Conservation (phyloP, 2,113 vertebrate species). For the Rutilus rutilus region DNA sequence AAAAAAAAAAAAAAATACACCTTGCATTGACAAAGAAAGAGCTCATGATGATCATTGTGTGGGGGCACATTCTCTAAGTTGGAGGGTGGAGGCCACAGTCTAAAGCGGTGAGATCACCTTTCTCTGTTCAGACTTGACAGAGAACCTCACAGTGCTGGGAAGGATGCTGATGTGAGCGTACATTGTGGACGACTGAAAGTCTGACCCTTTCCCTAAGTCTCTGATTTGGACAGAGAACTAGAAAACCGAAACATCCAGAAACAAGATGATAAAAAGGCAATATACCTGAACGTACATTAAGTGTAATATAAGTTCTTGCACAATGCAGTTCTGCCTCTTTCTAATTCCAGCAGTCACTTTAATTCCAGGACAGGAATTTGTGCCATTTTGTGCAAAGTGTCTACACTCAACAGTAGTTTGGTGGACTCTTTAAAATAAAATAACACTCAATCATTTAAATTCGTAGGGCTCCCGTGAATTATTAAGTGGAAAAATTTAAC, state of each 20-base stretch:
- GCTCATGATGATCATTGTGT: background rate
- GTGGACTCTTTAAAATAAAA: background rate
- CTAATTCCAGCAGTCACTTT: background rate
- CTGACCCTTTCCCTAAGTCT: background rate
- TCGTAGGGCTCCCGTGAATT: background rate
- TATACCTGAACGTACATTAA: background rate
- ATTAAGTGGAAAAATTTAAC: background rate
- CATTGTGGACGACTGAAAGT: background rate
- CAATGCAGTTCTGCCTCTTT: background rate
- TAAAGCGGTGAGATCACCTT: conserved; percentile 29
- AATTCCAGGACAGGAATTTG: background rate
- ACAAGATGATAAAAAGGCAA: background rate
- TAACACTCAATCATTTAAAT: background rate
- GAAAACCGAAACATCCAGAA: background rate
- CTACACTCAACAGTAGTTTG: background rate
- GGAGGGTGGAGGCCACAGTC: conserved; percentile 15
- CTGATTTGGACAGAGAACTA: background rate
- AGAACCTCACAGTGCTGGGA: background rate
- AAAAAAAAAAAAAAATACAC: background rate
- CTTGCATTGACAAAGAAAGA: background rate
- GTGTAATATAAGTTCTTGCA: background rate
- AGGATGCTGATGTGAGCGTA: background rate
- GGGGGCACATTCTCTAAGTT: background rate
- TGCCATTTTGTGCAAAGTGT: background rate
- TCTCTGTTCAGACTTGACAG: conserved; percentile 26